Conservation (phyloP, 2,797 vertebrate species). For the Lateolabrax maculatus region DNA sequence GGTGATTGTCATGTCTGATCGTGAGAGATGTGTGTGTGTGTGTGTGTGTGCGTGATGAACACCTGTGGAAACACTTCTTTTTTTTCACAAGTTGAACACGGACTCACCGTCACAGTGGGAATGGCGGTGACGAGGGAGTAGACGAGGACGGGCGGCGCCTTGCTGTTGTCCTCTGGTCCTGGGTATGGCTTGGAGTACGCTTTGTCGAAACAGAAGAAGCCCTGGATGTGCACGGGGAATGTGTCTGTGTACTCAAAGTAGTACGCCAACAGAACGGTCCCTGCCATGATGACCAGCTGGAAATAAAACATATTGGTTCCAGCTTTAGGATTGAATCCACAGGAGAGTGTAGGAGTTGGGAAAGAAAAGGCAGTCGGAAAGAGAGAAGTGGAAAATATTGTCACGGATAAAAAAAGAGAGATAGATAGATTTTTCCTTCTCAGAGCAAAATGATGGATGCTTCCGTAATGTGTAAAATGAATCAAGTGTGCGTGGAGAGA, state of each 20-base stretch:
- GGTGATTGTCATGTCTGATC: background rate
- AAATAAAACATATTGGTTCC: constrained; percentile 84
- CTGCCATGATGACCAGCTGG: constrained; percentile 93
- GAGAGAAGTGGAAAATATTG: constrained; percentile 40
- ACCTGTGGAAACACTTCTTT: constrained; percentile 61
- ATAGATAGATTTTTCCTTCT: constrained; percentile 55
- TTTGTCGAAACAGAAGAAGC: constrained; percentile 95
- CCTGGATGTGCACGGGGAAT: constrained; percentile 93
- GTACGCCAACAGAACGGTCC: constrained; percentile 92
- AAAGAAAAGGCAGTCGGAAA: constrained; percentile 40
- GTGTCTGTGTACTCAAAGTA: constrained; percentile 96
- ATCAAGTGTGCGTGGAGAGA: constrained; percentile 78
- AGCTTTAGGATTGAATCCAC: constrained; percentile 71
- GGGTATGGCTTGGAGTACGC: constrained; percentile 92
- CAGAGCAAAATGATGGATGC: constrained; percentile 75
- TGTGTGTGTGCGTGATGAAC: constrained; percentile 26
- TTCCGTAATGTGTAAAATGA: constrained; percentile 81
- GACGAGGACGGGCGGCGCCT: constrained; percentile 91
- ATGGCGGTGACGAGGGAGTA: constrained; percentile 93
- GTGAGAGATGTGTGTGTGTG: background rate
- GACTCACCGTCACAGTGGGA: constrained; percentile 91
- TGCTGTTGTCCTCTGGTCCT: constrained; percentile 92
- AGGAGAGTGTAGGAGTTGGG: constrained; percentile 49
- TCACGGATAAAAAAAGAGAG: constrained; percentile 20
- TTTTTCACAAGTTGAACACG: constrained; percentile 44